Base-by-base conservation (phyloP, 2,797 vertebrate species). In the Pagetopsis macropterus region DNA sequence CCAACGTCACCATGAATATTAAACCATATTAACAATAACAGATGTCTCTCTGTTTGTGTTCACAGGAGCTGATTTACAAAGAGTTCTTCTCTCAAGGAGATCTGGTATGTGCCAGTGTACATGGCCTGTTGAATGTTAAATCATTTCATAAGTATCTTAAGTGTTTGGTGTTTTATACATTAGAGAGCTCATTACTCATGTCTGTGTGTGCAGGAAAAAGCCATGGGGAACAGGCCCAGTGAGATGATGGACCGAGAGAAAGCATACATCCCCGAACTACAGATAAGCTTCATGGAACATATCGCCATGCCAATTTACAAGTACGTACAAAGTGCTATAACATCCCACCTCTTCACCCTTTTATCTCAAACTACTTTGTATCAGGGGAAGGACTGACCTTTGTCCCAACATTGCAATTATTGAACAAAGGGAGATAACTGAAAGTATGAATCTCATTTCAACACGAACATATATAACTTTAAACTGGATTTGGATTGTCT, bases 161-260 rank as follows among this genome's bases (percentile, higher is more conserved):
- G 23, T 69, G 33, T 76, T 62, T 54, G 75, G 72, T 33, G 50
- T 76, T 79, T 70, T 33, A 68, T 48, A 56, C 54, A 62, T 68
- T 44, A 40, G 12, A 70, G 61, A 54, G 43, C 60, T 64, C 65
- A 65, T 82, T 50, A 61, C 61, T 72, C 66, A 55, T 82, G n/a
- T 70, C 6, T 70, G 17, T 61, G 8, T 74, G 55, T 71, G 19
- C 75, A 99, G 98, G 98, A 99, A 92, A 99, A 99, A 87, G 97
- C 97, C 89, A 99, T 99, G 98, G 98, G 98, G 23, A 99, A 99
- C 93, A 92, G 97, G 44, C 98, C 98, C 0, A 96, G 97, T 88
- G 98, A 99, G 94, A 99, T 99, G 98, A 99, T 99, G 98, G 98
- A 99, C 90, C 91, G 98, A 43, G 98, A 99, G 87, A 99, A 99